Base-by-base conservation (phyloP, 2,113 vertebrate species). In the Rhinichthys klamathensis region DNA sequence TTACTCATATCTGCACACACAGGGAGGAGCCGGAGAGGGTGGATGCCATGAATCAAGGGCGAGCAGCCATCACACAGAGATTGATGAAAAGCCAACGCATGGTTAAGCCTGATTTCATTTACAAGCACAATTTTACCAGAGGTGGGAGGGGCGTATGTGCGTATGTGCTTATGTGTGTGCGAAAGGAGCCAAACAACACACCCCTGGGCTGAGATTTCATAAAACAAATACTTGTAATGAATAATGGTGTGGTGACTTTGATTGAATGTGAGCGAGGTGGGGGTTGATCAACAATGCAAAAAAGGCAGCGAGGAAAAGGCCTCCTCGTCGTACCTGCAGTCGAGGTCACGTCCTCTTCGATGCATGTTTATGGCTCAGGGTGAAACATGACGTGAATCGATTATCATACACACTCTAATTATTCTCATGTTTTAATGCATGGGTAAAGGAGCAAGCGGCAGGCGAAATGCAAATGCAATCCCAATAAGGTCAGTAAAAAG, bases 21-120 rank as follows among this genome's bases (percentile, higher is more conserved):
- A 83, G 79, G 87, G 85, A 91, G 89, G 88, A 90, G 89, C 82
- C 78, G 84, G 75, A 91, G 84, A 91, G 88, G 89, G 85, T 88
- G 88, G 58, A 84, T 89, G 87, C 86, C 87, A 92, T 93, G 92
- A 92, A 92, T 92, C 90, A 92, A 89, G 87, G 83, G 86, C 83
- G 88, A 91, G 89, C 89, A 91, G 88, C 91, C 89, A 88, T 88
- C 85, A 89, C 88, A 85, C 88, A 74, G 89, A 92, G 91, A 93
- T 91, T 92, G 91, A 93, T 92, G 91, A 92, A 90, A 89, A 89
- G 85, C 89, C 90, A 91, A 92, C 83, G 85, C 91, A 91, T 89
- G 91, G 90, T 90, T 92, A 92, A 91, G 86, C 91, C 90, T 92
- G 84, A 92, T 91, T 93, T 93, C 88, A 91, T 92, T 93, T 93